Evolutionary conservation across 2,888 invertebrate species (phyloP).

Genomic region (Diaphora mendica): DNA sequence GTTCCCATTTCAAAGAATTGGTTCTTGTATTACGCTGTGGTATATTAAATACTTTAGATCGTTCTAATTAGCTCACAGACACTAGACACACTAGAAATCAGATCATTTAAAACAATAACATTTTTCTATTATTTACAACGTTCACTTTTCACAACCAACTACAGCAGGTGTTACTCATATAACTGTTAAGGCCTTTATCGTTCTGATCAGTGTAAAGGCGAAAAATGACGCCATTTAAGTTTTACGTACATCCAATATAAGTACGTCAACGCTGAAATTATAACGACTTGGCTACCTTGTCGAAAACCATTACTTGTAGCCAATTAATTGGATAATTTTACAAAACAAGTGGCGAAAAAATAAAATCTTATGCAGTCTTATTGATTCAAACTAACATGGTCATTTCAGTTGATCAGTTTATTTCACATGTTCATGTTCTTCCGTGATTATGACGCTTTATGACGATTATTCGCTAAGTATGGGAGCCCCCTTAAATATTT

Average conservation of each 20-base stretch:
- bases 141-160: conserved; percentile 16
- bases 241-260: neutral
- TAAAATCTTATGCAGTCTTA: neutral
- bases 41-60: neutral
- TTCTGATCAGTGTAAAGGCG: conserved; percentile 10
- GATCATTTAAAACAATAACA: neutral
- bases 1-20: neutral
- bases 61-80: neutral
- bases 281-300: neutral
- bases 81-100: neutral
- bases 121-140: neutral
- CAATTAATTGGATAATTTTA: conserved; percentile 12
- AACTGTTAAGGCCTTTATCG: conserved; percentile 17
- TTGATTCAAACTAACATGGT: neutral
- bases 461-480: too few relatives aligned
- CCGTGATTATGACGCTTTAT: neutral
- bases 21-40: neutral
- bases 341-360: neutral
- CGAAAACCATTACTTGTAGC: conserved; percentile 8
- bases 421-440: too few relatives aligned
- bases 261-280: conserved; percentile 15
- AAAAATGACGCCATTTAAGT: conserved; percentile 14
- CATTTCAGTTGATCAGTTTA: neutral
- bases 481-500: too few relatives aligned
- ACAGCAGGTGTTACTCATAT: conserved; percentile 7